Percentiles rank a stretch among this genome's conserved stretches.
Conservation (phyloP, 2,113 vertebrate genomes). For the Aegithalos caudatus region DNA sequence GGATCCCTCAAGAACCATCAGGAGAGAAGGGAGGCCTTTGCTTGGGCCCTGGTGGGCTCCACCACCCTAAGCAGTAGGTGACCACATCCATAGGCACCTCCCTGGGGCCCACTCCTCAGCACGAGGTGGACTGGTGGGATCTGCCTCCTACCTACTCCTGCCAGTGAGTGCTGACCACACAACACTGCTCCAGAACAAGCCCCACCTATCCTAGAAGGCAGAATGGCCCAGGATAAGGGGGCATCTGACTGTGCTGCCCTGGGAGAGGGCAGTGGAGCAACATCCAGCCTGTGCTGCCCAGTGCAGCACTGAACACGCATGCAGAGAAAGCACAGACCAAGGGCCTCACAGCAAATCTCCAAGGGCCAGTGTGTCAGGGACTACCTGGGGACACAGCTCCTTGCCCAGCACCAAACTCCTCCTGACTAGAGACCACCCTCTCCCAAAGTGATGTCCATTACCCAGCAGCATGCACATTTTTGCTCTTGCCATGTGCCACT, state of each 20-base stretch:
- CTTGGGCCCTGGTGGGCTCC: not conserved
- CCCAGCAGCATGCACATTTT: not conserved
- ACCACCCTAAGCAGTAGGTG: not conserved
- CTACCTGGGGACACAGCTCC: not conserved
- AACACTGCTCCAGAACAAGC: not conserved
- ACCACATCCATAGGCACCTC: not conserved
- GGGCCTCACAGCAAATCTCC: not conserved
- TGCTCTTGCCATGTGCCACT: not conserved
- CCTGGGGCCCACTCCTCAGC: not conserved
- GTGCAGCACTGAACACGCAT: rapidly evolving
- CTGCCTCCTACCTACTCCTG: not conserved
- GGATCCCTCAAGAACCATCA: not conserved
- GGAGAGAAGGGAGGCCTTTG: not conserved
- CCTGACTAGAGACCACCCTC: not conserved
- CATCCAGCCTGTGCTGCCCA: not conserved
- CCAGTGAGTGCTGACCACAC: not conserved
- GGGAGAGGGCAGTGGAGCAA: not conserved
- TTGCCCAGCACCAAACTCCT: not conserved
- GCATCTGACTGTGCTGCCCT: rapidly evolving
- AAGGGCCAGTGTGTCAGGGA: not conserved
- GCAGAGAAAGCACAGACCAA: not conserved
- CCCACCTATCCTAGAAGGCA: not conserved
- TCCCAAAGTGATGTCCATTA: not conserved
- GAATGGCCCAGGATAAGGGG: not conserved
- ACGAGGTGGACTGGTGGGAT: not conserved